Conservation (phyloP, 2,797 vertebrate genomes). For the Triplophysa bombifrons region DNA sequence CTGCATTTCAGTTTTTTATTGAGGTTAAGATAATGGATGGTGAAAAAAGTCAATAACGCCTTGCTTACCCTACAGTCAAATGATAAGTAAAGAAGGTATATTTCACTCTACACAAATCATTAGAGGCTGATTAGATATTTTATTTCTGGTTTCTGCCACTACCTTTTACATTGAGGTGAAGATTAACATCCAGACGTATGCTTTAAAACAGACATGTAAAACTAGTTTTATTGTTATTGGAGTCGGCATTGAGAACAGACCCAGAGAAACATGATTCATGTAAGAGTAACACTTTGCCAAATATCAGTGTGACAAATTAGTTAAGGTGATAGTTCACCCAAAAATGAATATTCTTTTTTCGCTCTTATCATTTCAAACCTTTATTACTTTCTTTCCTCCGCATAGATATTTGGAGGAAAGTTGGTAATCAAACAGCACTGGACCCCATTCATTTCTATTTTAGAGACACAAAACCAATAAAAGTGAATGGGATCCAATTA, state of each 20-base stretch:
- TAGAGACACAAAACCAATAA: too few species aligned
- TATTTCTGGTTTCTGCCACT: neutral
- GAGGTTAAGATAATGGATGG: too few species aligned
- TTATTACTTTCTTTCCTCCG: too few species aligned
- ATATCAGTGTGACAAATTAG: neutral
- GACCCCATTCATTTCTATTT: too few species aligned
- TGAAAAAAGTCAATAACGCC: neutral
- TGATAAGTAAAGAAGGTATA: neutral
- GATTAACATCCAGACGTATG: neutral
- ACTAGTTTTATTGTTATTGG: neutral
- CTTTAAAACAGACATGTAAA: neutral
- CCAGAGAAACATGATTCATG: constrained; percentile 10
- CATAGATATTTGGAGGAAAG: too few species aligned
- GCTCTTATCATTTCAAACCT: too few species aligned
- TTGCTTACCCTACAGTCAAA: neutral
- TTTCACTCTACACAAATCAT: neutral
- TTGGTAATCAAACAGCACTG: too few species aligned
- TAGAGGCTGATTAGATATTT: neutral
- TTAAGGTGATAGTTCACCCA: too few species aligned
- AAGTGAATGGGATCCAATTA: too few species aligned
- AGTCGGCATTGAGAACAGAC: neutral
- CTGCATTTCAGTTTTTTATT: too few species aligned
- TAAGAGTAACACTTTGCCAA: neutral
- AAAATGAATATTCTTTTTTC: too few species aligned
- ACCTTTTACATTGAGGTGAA: neutral